These are phyloP conservation scores for Cyprinodon tularosa DNA, from an alignment of 2,113 vertebrate genomes.

Conservation along the genomic window DNA sequence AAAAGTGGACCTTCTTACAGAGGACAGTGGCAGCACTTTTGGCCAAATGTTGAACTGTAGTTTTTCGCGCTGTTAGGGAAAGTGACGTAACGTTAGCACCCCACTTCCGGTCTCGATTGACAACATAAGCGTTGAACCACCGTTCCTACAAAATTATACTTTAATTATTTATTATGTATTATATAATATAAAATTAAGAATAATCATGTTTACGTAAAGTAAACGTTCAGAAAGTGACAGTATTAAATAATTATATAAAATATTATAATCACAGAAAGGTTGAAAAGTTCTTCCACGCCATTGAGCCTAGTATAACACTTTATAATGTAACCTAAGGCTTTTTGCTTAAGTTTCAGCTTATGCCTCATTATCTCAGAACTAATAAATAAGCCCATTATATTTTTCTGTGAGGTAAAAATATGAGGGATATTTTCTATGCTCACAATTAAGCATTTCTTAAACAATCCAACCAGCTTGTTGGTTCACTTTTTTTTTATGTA, in stretches of 20 bases:
- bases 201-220: not conserved
- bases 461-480: too few relatives aligned
- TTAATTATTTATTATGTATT: not conserved
- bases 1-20: not conserved
- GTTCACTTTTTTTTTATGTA: too few relatives aligned
- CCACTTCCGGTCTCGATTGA: constrained; percentile 45
- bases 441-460: too few relatives aligned
- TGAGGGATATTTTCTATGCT: too few relatives aligned
- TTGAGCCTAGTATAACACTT: too few relatives aligned
- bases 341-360: too few relatives aligned
- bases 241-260: not conserved
- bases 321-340: too few relatives aligned
- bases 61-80: constrained; percentile 53
- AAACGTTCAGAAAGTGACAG: not conserved
- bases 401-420: too few relatives aligned
- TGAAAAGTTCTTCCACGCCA: not conserved
- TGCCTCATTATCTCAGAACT: too few relatives aligned
- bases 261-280: not conserved
- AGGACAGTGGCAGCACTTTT: not conserved
- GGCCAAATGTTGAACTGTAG: not conserved
- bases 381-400: too few relatives aligned
- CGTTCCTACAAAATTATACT: not conserved
- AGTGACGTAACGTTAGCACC: not conserved
- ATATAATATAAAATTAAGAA: not conserved
- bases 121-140: not conserved